Evolutionary conservation across 37 sponge, comb jelly and placozoan genomes (phyloP).

Genomic region (Diacarnus erythraeanus): DNA sequence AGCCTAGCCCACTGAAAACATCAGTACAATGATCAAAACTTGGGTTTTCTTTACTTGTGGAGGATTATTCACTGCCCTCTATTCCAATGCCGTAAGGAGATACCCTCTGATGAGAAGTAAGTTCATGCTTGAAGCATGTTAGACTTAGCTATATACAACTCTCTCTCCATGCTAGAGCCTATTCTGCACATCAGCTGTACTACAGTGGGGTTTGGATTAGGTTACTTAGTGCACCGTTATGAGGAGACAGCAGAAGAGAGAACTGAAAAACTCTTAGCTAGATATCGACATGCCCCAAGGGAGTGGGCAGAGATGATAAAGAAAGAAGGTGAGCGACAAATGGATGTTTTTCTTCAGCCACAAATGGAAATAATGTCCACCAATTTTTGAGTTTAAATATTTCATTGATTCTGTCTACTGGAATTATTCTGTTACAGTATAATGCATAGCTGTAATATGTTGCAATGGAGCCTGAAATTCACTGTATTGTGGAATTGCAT

Average conservation of each 20-base stretch:
- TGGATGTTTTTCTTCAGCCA: no score
- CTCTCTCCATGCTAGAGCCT: slow-evolving; percentile 45
- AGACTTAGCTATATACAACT: not conserved
- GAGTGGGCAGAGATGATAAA: slow-evolving; percentile 14
- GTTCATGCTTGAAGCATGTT: not conserved
- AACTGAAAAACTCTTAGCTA: slow-evolving; percentile 39
- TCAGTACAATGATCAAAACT: slow-evolving; percentile 66
- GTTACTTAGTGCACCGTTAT: slow-evolving; percentile 63
- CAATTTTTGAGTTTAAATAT: no score
- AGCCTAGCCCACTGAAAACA: no score
- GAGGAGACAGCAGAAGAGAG: slow-evolving; percentile 74
- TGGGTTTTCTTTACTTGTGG: slow-evolving; percentile 65
- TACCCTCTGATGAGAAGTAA: slow-evolving; percentile 78
- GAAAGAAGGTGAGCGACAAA: no score
- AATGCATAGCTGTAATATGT: no score
- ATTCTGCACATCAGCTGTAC: slow-evolving; percentile 52
- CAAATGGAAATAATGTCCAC: no score
- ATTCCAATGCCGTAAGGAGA: slow-evolving; percentile 67
- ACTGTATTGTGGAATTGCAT: no score
- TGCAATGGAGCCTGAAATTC: no score
- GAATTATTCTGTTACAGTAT: no score
- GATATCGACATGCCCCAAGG: slow-evolving; percentile 37
- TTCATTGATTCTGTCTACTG: no score
- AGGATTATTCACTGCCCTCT: slow-evolving; percentile 73
- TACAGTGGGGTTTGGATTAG: slow-evolving; percentile 36